Conservation (phyloP, 1,140 invertebrate genomes). For the Pinna nobilis region DNA sequence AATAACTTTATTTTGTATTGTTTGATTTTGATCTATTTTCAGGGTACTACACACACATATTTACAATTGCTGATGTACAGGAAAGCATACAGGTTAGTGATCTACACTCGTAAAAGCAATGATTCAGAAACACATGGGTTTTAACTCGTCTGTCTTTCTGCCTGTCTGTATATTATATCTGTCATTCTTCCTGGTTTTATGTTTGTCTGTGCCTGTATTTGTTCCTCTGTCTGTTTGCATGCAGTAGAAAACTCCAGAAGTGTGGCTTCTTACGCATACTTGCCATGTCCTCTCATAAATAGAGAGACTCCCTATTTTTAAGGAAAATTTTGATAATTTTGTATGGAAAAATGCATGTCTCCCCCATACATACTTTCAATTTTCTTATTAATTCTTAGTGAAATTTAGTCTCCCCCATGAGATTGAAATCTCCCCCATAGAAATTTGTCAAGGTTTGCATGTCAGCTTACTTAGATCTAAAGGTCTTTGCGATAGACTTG, state of each 20-base stretch:
- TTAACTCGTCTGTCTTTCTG: neutral
- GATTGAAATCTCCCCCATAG: too few relatives aligned
- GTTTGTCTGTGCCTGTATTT: neutral
- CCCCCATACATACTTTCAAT: too few relatives aligned
- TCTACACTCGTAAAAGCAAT: neutral
- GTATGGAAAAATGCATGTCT: too few relatives aligned
- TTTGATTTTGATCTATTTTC: conserved; percentile 60
- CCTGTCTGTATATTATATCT: neutral
- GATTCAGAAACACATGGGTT: neutral
- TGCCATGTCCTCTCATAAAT: too few relatives aligned
- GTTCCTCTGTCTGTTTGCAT: neutral
- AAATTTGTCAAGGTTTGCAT: too few relatives aligned
- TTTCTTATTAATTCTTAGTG: too few relatives aligned
- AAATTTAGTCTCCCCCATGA: too few relatives aligned
- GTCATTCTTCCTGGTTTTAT: neutral
- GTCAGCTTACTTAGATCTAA: too few relatives aligned
- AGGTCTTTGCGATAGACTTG: too few relatives aligned
- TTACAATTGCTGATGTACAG: conserved; percentile 90
- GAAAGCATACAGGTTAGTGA: conserved; percentile 86
- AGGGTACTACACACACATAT: conserved; percentile 95
- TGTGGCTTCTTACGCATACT: too few relatives aligned
- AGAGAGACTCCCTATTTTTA: too few relatives aligned
- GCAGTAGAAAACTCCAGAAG: neutral
- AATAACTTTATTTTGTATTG: neutral
- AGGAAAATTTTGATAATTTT: too few relatives aligned